Evolutionary conservation across 2,113 vertebrate genomes (phyloP), one percentile per base, ranked within the genome.

Genomic region (Heteronetta atricapilla): DNA sequence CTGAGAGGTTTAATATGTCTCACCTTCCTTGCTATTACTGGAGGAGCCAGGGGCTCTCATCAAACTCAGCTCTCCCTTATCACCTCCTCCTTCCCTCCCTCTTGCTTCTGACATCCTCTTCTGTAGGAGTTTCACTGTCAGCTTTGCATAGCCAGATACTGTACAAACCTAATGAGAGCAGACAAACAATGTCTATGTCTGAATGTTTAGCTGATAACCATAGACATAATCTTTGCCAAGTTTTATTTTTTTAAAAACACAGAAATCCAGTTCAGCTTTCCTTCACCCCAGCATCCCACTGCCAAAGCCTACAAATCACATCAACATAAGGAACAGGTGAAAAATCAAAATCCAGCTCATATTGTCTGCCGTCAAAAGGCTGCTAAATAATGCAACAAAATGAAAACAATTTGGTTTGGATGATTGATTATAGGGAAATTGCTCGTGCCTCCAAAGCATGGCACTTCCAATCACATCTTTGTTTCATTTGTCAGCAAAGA

Each of bases 321-420:
- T 85, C 73, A 67, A 0, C 3, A 48, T 50, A 31, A 82, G n/a
- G 38, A 87, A 88, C 1, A 0, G 10, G 33, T 69, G 77, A 76
- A 93, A 93, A 88, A 52, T 68, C 80, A 93, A 92, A 94, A 92
- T 42, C n/a, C 88, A 89, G 74, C 66, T 97, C 67, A 38, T 82
- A 78, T 60, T 58, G 87, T 80, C 91, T 94, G 91, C 86, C 79
- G 81, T 96, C 96, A 95, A 96, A 97, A 34, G 59, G 64, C 96
- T 96, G 86, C 95, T 98, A 97, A 97, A 98, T 97, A 98, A 97
- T 97, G 97, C 95, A 97, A 93, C 93, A 92, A 95, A 96, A 97
- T 97, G 83, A 94, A 97, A 96, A 95, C 95, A 93, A 92, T 97
- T 97, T 97, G 77, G 77, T 86, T 93, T 91, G 92, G 87, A 92